A percentile compares a stretch with the other conserved stretches of the same genome.
These are phyloP conservation scores for Dicentrarchus labrax DNA, from an alignment of 2,113 vertebrate genomes.

Conservation along the genomic window DNA sequence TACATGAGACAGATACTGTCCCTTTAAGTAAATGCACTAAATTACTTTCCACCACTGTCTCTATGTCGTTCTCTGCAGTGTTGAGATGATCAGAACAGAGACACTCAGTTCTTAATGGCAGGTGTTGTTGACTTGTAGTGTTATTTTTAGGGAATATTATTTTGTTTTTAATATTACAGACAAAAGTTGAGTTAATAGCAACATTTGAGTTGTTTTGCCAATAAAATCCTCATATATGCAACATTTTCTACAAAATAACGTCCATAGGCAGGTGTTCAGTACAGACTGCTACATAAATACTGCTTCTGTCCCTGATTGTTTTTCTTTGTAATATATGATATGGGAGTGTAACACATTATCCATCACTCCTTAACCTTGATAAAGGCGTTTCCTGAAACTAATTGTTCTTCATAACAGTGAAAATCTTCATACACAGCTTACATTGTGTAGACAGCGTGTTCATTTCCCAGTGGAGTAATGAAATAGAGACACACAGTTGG, in stretches of 20 bases:
- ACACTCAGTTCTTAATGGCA: not conserved
- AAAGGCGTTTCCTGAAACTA: not conserved
- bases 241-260: not conserved
- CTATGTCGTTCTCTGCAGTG: not conserved
- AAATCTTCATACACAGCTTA: not conserved
- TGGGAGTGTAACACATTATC: not conserved
- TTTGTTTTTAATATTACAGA: not conserved
- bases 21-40: no score
- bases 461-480: constrained; percentile 10
- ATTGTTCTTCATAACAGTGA: constrained; percentile 30
- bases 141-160: not conserved
- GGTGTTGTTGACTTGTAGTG: not conserved
- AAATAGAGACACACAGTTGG: constrained; percentile 28
- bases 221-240: not conserved
- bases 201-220: not conserved
- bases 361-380: constrained; percentile 26
- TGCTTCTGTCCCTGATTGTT: not conserved
- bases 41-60: no score
- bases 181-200: not conserved
- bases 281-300: not conserved
- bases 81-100: constrained; percentile 1
- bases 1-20: no score
- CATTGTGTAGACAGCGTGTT: constrained; percentile 52
- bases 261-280: no score
- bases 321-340: not conserved